Evolutionary conservation across 2,113 vertebrate species (phyloP), one percentile per base, ranked within the genome.

Genomic region (Orientallactaga bullata): DNA sequence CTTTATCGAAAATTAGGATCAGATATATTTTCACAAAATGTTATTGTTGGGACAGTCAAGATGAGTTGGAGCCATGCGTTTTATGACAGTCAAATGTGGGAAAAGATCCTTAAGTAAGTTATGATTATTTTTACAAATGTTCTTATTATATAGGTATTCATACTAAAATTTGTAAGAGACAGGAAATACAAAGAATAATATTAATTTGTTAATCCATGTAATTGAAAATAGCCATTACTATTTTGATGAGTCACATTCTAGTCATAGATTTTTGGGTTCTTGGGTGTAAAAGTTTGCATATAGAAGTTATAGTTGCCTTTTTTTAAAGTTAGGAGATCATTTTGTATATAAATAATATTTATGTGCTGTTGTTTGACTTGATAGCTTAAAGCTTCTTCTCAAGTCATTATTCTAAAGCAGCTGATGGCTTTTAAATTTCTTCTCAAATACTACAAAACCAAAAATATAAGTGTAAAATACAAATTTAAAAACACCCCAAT

Each of bases 51-150:
- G 93, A 99, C 99, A 1, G 98, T 99, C 95, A 99, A 99, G 98
- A 99, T 99, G 99, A 99, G 99, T 94, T 99, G 99, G 99, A 99
- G 97, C 97, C 99, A 99, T 2, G 99, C 99, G 89, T 99, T 99
- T 98, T 99, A 99, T 96, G 99, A 99, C 97, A 99, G 99, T 78
- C 98, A 99, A 96, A 97, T 98, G 61, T 99, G 99, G 99, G 99
- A 99, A 97, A 99, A 98, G 96, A 98, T 99, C 97, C 99, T 99
- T 92, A 99, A 99, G 99, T 99, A 97, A 99, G 99, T 99, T 84
- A 69, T 20, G 63, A 51, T 60, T 78, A 7, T 92, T 91, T 90
- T 65, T 13, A 23, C 80, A 88, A 83, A 69, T 39, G 35, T 86
- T 88, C 32, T 79, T 15, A 23, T 80, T 94, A 47, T 72, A 26